These are phyloP conservation scores for Pyrochroa serraticornis DNA, from an alignment of 2,888 invertebrate species.

Conservation along the genomic window DNA sequence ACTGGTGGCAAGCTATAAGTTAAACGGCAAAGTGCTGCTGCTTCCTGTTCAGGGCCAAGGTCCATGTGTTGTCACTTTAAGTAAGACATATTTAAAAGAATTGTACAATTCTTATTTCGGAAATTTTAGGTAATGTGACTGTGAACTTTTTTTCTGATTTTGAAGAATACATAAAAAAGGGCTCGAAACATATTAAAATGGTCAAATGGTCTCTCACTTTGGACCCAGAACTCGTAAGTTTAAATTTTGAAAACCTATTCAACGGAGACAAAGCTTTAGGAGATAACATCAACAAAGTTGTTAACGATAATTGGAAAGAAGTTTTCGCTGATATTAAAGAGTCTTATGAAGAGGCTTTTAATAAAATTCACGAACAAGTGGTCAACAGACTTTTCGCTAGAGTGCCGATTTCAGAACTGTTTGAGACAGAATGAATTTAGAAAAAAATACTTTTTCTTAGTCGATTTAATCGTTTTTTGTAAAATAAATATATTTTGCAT, in stretches of 20 bases:
- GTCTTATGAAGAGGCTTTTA: slow-evolving; percentile 70
- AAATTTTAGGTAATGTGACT: background rate
- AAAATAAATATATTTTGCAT: too few species aligned
- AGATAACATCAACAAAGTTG: slow-evolving; percentile 7
- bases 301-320: slow-evolving; percentile 27
- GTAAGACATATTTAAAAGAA: too few species aligned
- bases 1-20: background rate
- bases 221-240: slow-evolving; percentile 23
- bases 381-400: slow-evolving; percentile 69
- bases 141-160: background rate
- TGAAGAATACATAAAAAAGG: slow-evolving; percentile 8
- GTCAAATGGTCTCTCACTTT: background rate
- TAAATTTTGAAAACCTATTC: slow-evolving; percentile 50
- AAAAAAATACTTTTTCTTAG: too few species aligned
- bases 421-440: too few species aligned
- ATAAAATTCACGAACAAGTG: slow-evolving; percentile 66
- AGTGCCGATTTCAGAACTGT: slow-evolving; percentile 67
- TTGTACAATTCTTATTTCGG: too few species aligned
- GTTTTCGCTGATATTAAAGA: slow-evolving; percentile 58
- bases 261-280: slow-evolving; percentile 31
- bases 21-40: slow-evolving; percentile 1
- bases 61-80: background rate
- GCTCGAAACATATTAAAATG: background rate
- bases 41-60: slow-evolving; percentile 2
- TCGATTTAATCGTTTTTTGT: too few species aligned